Evolutionary conservation across 30 jellyfish, hydroid and myxozoan species (phyloP).

Genomic region (Hydra vulgaris): DNA sequence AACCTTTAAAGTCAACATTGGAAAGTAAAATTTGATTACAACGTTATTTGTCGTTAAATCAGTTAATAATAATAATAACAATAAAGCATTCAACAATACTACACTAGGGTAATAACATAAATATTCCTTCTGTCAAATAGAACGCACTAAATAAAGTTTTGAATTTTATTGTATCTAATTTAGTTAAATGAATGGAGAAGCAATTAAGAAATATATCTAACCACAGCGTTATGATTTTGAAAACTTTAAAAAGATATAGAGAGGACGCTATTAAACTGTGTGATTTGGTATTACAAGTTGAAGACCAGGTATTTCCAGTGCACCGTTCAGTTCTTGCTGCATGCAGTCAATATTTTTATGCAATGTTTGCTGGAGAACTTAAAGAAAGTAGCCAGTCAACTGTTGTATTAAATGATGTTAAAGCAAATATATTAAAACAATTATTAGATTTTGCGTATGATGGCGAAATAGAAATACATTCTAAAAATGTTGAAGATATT

Average conservation of each 20-base stretch:
- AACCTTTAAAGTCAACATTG: too few species aligned
- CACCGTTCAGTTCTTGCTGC: conserved; percentile 97
- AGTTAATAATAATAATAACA: too few species aligned
- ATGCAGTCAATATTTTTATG: conserved; percentile 87
- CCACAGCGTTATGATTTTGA: conserved; percentile 58
- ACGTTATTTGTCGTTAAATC: too few species aligned
- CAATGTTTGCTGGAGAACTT: conserved; percentile 89
- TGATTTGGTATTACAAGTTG: conserved; percentile 68
- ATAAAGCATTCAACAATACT: too few species aligned
- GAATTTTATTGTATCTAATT: too few species aligned
- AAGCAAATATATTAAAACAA: conserved; percentile 32
- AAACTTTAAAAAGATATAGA: conserved; percentile 67
- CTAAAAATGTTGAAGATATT: conserved; percentile 67
- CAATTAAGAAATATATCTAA: not conserved
- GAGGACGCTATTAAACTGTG: conserved; percentile 68
- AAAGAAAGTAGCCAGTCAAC: conserved; percentile 69
- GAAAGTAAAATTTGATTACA: too few species aligned
- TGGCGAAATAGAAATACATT: conserved; percentile 57
- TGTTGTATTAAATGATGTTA: conserved; percentile 63
- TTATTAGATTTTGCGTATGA: conserved; percentile 79
- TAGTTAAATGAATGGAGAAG: not conserved
- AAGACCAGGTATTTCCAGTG: conserved; percentile 45
- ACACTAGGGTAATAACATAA: too few species aligned
- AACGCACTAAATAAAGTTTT: too few species aligned
- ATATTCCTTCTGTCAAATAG: too few species aligned